These are phyloP conservation scores for Eilema depressum DNA, from an alignment of 2,888 invertebrate genomes.

Conservation along the genomic window DNA sequence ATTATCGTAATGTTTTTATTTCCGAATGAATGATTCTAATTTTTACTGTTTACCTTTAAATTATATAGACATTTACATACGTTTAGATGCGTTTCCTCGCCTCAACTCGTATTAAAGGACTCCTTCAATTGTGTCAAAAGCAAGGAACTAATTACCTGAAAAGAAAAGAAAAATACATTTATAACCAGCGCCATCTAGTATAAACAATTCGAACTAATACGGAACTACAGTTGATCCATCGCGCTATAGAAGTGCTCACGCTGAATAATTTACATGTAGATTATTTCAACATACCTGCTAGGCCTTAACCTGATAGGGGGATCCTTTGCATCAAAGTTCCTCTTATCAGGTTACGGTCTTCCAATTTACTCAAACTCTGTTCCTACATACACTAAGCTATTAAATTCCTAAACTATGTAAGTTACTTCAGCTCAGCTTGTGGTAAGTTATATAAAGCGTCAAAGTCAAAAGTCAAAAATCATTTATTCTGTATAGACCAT, in stretches of 20 bases:
- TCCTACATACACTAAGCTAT: no score
- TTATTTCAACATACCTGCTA: not conserved
- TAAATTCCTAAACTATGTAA: no score
- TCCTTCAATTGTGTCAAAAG: not conserved
- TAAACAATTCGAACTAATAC: no score
- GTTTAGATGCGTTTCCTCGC: not conserved
- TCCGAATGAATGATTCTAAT: not conserved
- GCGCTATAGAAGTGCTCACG: no score
- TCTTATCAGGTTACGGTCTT: no score
- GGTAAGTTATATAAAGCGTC: not conserved
- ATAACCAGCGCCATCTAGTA: not conserved
- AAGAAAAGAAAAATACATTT: not conserved
- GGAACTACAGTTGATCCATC: no score
- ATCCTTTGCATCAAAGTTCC: no score
- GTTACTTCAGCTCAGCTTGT: not conserved
- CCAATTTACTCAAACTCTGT: no score
- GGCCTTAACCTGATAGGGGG: not conserved
- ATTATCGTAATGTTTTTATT: not conserved
- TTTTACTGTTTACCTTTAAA: not conserved
- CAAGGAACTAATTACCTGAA: slow-evolving; percentile 3
- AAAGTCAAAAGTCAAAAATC: no score
- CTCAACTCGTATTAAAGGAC: not conserved
- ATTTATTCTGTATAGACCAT: no score
- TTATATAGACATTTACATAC: not conserved
- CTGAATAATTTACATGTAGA: no score